Percentiles rank a stretch among this genome's conserved stretches.
Evolutionary conservation across 2,113 vertebrate genomes (phyloP).

Genomic region (Morone saxatilis): DNA sequence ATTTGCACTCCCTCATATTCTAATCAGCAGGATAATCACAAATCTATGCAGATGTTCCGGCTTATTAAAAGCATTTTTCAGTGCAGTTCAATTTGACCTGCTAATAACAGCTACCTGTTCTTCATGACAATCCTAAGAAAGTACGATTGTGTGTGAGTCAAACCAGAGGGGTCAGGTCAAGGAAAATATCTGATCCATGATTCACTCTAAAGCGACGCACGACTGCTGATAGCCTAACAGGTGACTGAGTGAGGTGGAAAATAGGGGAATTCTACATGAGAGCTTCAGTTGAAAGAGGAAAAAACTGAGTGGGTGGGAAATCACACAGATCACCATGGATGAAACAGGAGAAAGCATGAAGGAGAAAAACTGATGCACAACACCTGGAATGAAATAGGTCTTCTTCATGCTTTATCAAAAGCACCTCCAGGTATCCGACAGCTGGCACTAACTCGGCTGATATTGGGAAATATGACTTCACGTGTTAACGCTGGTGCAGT

Average conservation of each 20-base stretch:
- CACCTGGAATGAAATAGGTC: slow-evolving; percentile 32
- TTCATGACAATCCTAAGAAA: not conserved
- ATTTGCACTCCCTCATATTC: slow-evolving; percentile 23
- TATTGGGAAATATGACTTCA: slow-evolving; percentile 34
- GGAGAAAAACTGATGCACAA: slow-evolving; percentile 39
- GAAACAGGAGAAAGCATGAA: slow-evolving; percentile 30
- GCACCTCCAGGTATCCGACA: slow-evolving; percentile 45
- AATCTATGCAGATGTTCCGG: not conserved
- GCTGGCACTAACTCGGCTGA: slow-evolving; percentile 27
- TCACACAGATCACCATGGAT: slow-evolving; percentile 44
- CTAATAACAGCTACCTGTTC: not conserved
- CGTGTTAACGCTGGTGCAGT: slow-evolving; percentile 1
- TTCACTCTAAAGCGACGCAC: slow-evolving; percentile 24
- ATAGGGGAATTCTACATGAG: slow-evolving; percentile 35
- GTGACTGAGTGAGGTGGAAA: slow-evolving; percentile 21
- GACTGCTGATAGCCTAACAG: slow-evolving; percentile 13
- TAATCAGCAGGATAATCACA: slow-evolving; percentile 38
- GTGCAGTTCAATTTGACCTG: not conserved
- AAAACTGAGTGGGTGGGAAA: slow-evolving; percentile 23
- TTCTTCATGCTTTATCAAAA: slow-evolving; percentile 45
- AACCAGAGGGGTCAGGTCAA: not conserved
- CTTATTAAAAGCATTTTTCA: slow-evolving; percentile 17
- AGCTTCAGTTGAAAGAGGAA: not conserved
- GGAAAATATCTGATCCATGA: slow-evolving; percentile 51
- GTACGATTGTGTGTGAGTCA: not conserved